Base-by-base conservation (phyloP, 2,113 vertebrate species). In the Lagopus leucura region DNA sequence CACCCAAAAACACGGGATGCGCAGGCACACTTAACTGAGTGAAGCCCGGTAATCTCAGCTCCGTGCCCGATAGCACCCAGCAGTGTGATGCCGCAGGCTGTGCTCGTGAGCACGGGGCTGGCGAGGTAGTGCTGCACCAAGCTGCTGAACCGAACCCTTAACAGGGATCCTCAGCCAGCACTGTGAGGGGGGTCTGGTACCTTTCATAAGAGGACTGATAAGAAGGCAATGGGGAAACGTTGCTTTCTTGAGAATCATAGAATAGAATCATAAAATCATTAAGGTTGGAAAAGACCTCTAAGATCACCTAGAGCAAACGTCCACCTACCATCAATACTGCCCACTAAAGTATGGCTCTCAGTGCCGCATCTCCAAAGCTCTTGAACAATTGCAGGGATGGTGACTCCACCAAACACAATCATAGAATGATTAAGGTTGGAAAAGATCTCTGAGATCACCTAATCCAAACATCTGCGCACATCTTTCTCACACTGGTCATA, bases 51-150 rank as follows among this genome's bases (percentile, higher is more conserved):
- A 4, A 16, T 1, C 0, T 1, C 57, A 55, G 77, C 34, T 2
- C 13, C 2, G 0, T 4, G 8, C 43, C 1, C 1, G 0, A 8
- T 14, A 17, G 2, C 24, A 18, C 3, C 0, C 0, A 32, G 34
- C 0, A 0, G 10, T 3, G 48, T 3, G 43, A 5, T 25, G 32
- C 6, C 36, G 7, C 52, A 16, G 27, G 54, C 54, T 57, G 54
- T 18, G 54, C 54, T 10, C 27, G 14, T 55, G 54, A 28, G 28
- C 9, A 18, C 17, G 10, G 54, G 17, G 55, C 10, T 24, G 50
- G 28, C 30, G 7, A 22, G 15, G 34, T 3, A 57, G 24, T 15
- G 34, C 57, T 5, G 43, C 71, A 14, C 0, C 1, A 52, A 42
- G 27, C 32, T 67, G 38, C 82, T 88, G 76, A 93, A 55, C 4